These are phyloP conservation scores for Rutpela maculata DNA, from an alignment of 2,888 invertebrate species.

Conservation along the genomic window DNA sequence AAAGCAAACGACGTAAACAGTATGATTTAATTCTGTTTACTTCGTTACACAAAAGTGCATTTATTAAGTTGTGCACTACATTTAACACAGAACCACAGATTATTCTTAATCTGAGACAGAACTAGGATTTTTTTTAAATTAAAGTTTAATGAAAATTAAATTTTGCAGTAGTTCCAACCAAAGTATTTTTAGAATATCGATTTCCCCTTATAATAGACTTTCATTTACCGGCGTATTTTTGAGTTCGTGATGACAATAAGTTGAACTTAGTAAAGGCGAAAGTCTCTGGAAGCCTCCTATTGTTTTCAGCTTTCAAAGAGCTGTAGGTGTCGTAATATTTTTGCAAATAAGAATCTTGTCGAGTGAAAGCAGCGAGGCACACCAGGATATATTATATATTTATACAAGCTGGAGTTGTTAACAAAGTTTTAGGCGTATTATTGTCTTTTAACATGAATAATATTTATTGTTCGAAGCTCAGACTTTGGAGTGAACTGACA, in stretches of 20 bases:
- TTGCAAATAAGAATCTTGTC: slow-evolving; percentile 18
- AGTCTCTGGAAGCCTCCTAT: slow-evolving; percentile 10
- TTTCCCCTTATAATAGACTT: too few relatives aligned
- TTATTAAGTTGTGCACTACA: too few relatives aligned
- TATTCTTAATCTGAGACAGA: too few relatives aligned
- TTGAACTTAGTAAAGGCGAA: slow-evolving; percentile 20
- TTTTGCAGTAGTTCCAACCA: too few relatives aligned
- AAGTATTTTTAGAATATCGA: too few relatives aligned
- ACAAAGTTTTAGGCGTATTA: slow-evolving; percentile 32
- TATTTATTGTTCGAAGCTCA: slow-evolving; percentile 33
- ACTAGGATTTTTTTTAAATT: too few relatives aligned
- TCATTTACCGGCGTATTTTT: not conserved
- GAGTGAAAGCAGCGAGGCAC: slow-evolving; percentile 13
- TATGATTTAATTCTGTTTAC: too few relatives aligned
- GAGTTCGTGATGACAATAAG: slow-evolving; percentile 6
- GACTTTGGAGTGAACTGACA: slow-evolving; percentile 10
- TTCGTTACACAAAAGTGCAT: too few relatives aligned
- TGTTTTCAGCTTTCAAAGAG: slow-evolving; percentile 22
- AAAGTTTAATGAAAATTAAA: too few relatives aligned
- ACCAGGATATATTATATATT: slow-evolving; percentile 22
- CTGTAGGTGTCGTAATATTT: slow-evolving; percentile 31
- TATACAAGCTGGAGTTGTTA: slow-evolving; percentile 26
- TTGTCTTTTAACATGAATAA: slow-evolving; percentile 31
- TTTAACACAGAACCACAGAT: too few relatives aligned
- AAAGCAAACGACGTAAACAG: too few relatives aligned